Evolutionary conservation across 2,888 invertebrate species (phyloP).

Genomic region (Stenodera caucasica): DNA sequence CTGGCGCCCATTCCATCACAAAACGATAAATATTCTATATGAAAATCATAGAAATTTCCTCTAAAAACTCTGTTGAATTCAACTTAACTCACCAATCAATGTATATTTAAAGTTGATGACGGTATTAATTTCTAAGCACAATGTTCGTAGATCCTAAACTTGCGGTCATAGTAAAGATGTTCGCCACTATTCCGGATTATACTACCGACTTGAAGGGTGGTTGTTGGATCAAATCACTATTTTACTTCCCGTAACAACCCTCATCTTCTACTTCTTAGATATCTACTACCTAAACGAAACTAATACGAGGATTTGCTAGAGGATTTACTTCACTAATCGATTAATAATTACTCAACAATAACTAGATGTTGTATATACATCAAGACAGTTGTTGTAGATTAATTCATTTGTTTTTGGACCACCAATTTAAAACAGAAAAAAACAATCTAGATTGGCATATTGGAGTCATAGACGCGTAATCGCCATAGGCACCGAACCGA

Average conservation of each 20-base stretch:
- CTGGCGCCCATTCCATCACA: conserved; percentile 24
- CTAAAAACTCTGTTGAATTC: neutral
- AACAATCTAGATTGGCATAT: too few relatives aligned
- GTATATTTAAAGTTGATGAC: conserved; percentile 9
- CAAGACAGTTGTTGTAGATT: too few relatives aligned
- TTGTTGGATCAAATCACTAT: conserved; percentile 23
- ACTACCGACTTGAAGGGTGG: conserved; percentile 5
- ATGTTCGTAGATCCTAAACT: conserved; percentile 23
- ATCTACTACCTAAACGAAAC: conserved; percentile 24
- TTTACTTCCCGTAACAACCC: conserved; percentile 2
- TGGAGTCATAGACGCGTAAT: too few relatives aligned
- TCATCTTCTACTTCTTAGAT: conserved; percentile 1
- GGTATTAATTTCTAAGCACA: conserved; percentile 24
- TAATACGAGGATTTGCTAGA: conserved; percentile 23
- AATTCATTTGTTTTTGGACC: too few relatives aligned
- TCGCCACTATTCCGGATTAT: conserved; percentile 21
- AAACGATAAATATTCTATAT: conserved; percentile 22
- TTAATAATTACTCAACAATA: conserved; percentile 26
- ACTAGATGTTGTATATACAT: too few relatives aligned
- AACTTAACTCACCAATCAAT: neutral
- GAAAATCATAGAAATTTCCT: neutral
- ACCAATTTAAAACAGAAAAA: too few relatives aligned
- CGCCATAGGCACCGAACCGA: too few relatives aligned
- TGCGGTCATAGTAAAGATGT: conserved; percentile 29
- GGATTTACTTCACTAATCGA: conserved; percentile 26